A percentile compares a stretch with the other conserved stretches of the same genome.
Conservation (phyloP, 2,888 invertebrate genomes). For the Eumacrocentrus americanus region DNA sequence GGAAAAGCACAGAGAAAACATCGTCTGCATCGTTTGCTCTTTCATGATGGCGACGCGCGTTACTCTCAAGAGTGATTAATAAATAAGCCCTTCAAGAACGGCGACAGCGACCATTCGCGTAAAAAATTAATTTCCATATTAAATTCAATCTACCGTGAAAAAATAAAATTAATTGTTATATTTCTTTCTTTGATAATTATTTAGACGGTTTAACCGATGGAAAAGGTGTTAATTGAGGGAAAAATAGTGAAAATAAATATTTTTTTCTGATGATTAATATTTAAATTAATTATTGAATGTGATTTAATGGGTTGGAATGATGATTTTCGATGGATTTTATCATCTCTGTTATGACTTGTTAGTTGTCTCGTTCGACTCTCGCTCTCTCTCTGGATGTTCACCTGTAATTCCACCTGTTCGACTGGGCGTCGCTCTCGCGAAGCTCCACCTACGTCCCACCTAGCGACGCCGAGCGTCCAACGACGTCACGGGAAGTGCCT, state of each 20-base stretch:
- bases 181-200: too few relatives aligned
- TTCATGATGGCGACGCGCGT: slow-evolving; percentile 27
- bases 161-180: too few relatives aligned
- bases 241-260: too few relatives aligned
- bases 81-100: slow-evolving; percentile 23
- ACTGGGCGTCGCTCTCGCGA: slow-evolving; percentile 54
- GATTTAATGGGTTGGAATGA: neutral
- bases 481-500: slow-evolving; percentile 51
- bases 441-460: slow-evolving; percentile 60
- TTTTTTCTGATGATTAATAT: too few relatives aligned
- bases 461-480: slow-evolving; percentile 54
- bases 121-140: neutral
- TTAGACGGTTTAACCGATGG: too few relatives aligned
- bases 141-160: too few relatives aligned
- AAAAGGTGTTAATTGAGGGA: too few relatives aligned
- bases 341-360: neutral
- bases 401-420: slow-evolving; percentile 59
- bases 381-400: slow-evolving; percentile 41
- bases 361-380: slow-evolving; percentile 15
- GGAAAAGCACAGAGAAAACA: neutral
- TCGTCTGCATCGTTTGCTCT: slow-evolving; percentile 19
- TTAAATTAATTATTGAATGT: too few relatives aligned
- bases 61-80: slow-evolving; percentile 20
- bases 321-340: neutral
- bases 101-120: neutral